A percentile compares a stretch with the other conserved stretches of the same genome.
Evolutionary conservation across 2,797 vertebrate genomes (phyloP).

Genomic region (Coregonus suidteri): DNA sequence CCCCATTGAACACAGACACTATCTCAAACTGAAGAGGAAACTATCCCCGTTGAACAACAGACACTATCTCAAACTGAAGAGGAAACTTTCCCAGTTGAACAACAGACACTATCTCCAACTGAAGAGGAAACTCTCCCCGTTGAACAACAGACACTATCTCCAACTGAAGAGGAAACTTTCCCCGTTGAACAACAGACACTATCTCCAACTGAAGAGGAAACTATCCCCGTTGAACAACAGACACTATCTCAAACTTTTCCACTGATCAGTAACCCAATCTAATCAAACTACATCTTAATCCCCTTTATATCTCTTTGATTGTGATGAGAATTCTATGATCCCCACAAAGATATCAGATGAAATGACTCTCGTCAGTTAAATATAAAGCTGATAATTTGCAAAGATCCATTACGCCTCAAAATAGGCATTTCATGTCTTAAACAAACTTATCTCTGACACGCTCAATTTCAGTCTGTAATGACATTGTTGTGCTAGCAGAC

Average conservation of each 20-base stretch:
- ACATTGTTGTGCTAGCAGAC: not conserved
- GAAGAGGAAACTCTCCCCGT: not conserved
- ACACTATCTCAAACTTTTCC: not conserved
- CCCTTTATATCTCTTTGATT: not conserved
- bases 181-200: not conserved
- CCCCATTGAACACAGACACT: too few relatives aligned
- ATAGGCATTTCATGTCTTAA: conserved; percentile 16
- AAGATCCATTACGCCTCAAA: conserved; percentile 19
- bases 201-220: not conserved
- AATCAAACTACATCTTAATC: not conserved
- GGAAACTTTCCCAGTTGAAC: not conserved
- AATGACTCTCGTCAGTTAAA: conserved; percentile 2
- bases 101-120: not conserved
- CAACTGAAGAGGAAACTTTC: not conserved
- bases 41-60: too few relatives aligned
- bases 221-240: not conserved
- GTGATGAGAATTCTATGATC: conserved; percentile 2
- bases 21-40: too few relatives aligned
- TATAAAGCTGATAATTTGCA: not conserved
- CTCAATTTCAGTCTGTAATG: conserved; percentile 8
- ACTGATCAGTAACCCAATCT: not conserved
- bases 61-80: too few relatives aligned
- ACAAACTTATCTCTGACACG: conserved; percentile 17
- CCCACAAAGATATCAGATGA: conserved; percentile 15
- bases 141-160: not conserved